Conservation (phyloP, 2,113 vertebrate genomes). For the Bolborhynchus lineola region DNA sequence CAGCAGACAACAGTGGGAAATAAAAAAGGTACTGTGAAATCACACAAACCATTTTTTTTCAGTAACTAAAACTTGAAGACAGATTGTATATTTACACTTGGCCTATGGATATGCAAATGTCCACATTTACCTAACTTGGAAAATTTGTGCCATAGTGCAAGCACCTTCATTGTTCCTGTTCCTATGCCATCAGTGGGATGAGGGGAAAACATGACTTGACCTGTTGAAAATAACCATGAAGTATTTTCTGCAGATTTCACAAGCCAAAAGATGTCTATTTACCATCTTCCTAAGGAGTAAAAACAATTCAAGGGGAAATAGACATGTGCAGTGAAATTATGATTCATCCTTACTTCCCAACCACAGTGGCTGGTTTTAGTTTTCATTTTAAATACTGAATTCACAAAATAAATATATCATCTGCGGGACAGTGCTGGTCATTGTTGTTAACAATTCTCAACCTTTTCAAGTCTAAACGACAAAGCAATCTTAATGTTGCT, state of each 20-base stretch:
- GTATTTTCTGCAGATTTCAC: background rate
- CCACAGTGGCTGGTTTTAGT: background rate
- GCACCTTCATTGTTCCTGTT: background rate
- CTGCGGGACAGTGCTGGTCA: background rate
- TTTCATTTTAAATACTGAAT: background rate
- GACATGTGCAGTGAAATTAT: background rate
- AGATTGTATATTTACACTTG: background rate
- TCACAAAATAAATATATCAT: background rate
- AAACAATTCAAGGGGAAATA: background rate
- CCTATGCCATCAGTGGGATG: background rate
- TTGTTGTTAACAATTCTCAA: background rate
- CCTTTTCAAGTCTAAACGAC: background rate
- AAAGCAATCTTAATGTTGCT: background rate
- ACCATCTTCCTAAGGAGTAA: background rate
- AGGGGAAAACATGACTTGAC: background rate
- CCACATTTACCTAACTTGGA: background rate
- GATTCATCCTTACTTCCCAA: background rate
- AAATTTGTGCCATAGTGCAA: background rate
- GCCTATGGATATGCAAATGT: background rate
- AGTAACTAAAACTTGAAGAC: background rate
- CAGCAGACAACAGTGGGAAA: background rate
- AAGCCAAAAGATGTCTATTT: background rate
- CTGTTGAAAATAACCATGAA: background rate
- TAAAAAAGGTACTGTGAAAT: background rate
- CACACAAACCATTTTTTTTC: background rate